phyloP scores from a whole-genome alignment of 2,888 invertebrate species.

The Mythimna vitellina region DNA sequence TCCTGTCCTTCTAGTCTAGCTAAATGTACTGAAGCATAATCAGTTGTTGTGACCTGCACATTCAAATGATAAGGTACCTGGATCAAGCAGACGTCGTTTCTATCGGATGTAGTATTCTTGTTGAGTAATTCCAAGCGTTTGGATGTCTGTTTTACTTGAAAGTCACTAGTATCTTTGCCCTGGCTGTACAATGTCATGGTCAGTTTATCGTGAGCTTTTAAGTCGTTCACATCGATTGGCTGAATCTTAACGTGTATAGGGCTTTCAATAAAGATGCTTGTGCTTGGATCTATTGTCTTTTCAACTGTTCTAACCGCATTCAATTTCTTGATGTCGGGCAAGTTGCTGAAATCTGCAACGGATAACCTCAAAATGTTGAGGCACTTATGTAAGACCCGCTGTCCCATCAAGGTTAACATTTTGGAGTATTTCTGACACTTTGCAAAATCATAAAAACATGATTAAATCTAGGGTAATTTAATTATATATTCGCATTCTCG shows the following conservation, averaged over 20 bases:
- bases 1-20: slow-evolving; percentile 85
- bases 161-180: slow-evolving; percentile 85
- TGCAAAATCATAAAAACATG: slow-evolving; percentile 68
- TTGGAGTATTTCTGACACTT: slow-evolving; percentile 62
- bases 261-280: slow-evolving; percentile 87
- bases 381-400: slow-evolving; percentile 85
- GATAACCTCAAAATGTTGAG: slow-evolving; percentile 90
- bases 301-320: slow-evolving; percentile 87
- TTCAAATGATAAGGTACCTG: slow-evolving; percentile 87
- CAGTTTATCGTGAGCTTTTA: slow-evolving; percentile 84
- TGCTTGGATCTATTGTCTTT: slow-evolving; percentile 86
- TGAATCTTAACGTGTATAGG: slow-evolving; percentile 88
- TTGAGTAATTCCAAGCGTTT: slow-evolving; percentile 86
- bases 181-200: slow-evolving; percentile 87
- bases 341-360: slow-evolving; percentile 82
- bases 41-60: slow-evolving; percentile 85
- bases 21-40: slow-evolving; percentile 84
- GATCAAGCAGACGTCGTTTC: slow-evolving; percentile 86
- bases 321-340: slow-evolving; percentile 85
- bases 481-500: slow-evolving; percentile 69
- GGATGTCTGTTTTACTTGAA: slow-evolving; percentile 87
- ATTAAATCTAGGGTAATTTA: slow-evolving; percentile 70
- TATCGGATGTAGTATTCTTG: slow-evolving; percentile 82
- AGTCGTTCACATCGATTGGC: slow-evolving; percentile 86
- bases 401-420: slow-evolving; percentile 83